Percentiles rank a stretch among this genome's conserved stretches.
Evolutionary conservation across 2,113 vertebrate species (phyloP).

Genomic region (Orycteropus afer): DNA sequence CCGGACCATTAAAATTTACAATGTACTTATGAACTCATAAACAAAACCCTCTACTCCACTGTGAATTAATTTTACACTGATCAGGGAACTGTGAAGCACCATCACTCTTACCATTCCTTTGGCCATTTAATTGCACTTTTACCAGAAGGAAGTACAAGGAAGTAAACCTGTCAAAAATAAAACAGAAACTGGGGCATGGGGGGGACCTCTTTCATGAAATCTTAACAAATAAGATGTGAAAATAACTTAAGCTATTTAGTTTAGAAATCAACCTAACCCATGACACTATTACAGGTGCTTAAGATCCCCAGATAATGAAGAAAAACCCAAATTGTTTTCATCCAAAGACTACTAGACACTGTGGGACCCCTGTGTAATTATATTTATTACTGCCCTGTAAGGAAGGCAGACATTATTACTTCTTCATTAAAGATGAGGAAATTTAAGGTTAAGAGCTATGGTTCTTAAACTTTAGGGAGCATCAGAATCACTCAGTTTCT

Average conservation of each 20-base stretch:
- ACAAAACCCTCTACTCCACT: neutral
- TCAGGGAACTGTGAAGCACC: too few relatives aligned
- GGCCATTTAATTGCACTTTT: neutral
- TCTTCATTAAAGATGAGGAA: neutral
- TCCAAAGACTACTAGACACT: neutral
- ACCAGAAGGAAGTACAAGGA: neutral
- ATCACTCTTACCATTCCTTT: neutral
- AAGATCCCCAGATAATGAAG: neutral
- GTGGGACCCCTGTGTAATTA: neutral
- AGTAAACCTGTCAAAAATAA: neutral
- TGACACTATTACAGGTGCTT: neutral
- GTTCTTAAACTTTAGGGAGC: neutral
- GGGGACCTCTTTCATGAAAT: neutral
- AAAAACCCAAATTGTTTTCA: neutral
- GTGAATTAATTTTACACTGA: neutral
- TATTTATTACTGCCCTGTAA: neutral
- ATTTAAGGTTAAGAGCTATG: neutral
- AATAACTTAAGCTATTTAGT: neutral
- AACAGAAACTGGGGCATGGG: too few relatives aligned
- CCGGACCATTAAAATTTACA: neutral
- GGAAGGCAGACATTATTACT: neutral
- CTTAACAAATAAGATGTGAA: neutral
- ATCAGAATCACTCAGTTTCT: neutral
- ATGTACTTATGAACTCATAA: neutral
- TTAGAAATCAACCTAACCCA: neutral